phyloP scores from a whole-genome alignment of 2,113 vertebrate species.

The Megaleporinus macrocephalus region DNA sequence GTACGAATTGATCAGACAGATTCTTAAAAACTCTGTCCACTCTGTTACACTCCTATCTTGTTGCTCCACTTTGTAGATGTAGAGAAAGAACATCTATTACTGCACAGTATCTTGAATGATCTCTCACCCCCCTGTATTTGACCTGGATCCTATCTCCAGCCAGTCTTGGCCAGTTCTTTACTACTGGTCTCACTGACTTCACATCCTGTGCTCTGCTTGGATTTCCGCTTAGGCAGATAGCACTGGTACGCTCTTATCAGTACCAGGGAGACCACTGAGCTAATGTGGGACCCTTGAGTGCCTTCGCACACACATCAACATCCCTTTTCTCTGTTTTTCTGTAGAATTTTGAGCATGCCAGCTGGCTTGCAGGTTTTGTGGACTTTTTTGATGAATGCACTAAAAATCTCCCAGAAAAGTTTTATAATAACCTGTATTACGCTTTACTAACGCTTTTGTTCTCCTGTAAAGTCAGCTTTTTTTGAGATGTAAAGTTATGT shows the following conservation, averaged over 20 bases:
- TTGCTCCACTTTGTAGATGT: no score
- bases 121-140: neutral
- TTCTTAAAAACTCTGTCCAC: no score
- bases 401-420: no score
- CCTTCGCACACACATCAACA: no score
- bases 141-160: neutral
- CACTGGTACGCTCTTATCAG: slow-evolving; percentile 4
- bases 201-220: slow-evolving; percentile 43
- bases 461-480: no score
- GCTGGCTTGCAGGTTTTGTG: neutral
- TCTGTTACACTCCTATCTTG: no score
- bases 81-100: no score
- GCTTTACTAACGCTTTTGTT: no score
- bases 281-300: neutral
- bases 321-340: neutral
- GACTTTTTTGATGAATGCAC: neutral
- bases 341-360: neutral
- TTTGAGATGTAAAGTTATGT: no score
- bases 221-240: slow-evolving; percentile 40
- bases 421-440: no score
- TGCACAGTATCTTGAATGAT: neutral
- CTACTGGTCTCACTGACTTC: slow-evolving; percentile 28
- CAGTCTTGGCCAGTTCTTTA: slow-evolving; percentile 17
- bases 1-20: no score
- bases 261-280: neutral